Evolutionary conservation across 2,113 vertebrate species (phyloP).

Genomic region (Psammodynastes pulverulentus): DNA sequence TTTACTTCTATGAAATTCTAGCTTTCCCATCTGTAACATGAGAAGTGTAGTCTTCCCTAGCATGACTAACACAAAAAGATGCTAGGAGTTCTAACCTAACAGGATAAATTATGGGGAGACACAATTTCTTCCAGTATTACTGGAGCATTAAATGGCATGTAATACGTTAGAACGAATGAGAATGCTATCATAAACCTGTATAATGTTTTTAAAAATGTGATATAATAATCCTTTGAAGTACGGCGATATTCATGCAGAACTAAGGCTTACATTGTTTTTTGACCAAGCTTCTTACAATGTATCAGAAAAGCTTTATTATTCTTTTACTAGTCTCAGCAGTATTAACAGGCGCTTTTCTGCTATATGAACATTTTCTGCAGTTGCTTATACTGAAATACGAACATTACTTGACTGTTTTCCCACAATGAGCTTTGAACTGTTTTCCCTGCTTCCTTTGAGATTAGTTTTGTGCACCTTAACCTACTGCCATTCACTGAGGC

Average conservation of each 20-base stretch:
- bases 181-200: not conserved
- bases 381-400: conserved; percentile 4
- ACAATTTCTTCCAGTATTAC: not conserved
- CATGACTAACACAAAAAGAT: not conserved
- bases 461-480: conserved; percentile 25
- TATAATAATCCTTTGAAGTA: not conserved
- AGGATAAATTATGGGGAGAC: not conserved
- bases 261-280: not conserved
- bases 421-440: conserved; percentile 1
- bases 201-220: not conserved
- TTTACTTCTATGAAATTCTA: not conserved
- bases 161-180: not conserved
- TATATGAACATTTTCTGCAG: conserved; percentile 26
- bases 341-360: conserved; percentile 19
- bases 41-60: not conserved
- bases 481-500: conserved; percentile 26
- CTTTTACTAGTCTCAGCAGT: not conserved
- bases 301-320: conserved; percentile 7
- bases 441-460: not conserved
- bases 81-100: not conserved
- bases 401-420: conserved; percentile 26
- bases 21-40: not conserved
- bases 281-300: not conserved
- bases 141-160: not conserved
- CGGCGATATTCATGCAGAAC: not conserved